These are phyloP conservation scores for Perdix hodgsoniae DNA, from an alignment of 2,797 vertebrate species.

Conservation along the genomic window DNA sequence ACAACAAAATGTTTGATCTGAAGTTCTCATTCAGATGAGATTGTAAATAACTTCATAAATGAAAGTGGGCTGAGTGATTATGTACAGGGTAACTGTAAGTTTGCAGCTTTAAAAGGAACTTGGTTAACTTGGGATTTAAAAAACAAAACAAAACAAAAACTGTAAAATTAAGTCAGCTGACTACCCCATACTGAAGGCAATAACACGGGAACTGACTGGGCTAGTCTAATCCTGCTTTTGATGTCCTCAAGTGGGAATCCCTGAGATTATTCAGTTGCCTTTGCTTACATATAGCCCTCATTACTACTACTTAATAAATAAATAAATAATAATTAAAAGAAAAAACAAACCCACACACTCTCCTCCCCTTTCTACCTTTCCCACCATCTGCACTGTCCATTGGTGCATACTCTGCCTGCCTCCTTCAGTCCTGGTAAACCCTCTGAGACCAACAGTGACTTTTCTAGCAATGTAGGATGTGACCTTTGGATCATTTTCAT, in stretches of 20 bases:
- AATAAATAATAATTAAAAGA: not conserved
- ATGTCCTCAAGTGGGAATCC: not conserved
- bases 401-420: not conserved
- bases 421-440: not conserved
- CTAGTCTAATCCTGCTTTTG: not conserved
- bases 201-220: not conserved
- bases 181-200: not conserved
- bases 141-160: not conserved
- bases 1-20: not conserved
- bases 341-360: rapidly evolving
- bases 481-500: not conserved
- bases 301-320: not conserved
- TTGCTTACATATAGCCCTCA: not conserved
- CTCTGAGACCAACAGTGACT: not conserved
- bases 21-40: not conserved
- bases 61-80: not conserved
- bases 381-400: not conserved
- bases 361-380: not conserved
- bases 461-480: not conserved
- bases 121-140: not conserved
- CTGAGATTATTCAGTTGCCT: not conserved
- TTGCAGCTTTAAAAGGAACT: not conserved
- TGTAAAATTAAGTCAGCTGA: not conserved
- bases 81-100: not conserved
- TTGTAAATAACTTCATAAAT: not conserved